Percentiles rank a stretch among this genome's conserved stretches.
Evolutionary conservation across 2,113 vertebrate species (phyloP).

Genomic region (Chionis minor): DNA sequence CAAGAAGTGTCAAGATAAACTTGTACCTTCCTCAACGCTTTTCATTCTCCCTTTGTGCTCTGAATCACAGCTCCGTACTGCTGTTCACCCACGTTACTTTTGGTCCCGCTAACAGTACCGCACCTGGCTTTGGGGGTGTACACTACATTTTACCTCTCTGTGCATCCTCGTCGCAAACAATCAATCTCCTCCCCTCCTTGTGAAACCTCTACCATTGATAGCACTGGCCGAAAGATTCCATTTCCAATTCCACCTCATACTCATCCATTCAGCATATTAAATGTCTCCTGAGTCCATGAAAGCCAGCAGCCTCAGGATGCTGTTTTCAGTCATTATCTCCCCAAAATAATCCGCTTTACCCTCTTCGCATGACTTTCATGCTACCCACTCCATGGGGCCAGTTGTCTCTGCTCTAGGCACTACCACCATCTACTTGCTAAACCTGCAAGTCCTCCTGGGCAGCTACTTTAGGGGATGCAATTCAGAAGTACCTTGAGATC

Average conservation of each 20-base stretch:
- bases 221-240: background rate
- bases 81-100: background rate
- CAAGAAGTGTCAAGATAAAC: background rate
- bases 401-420: background rate
- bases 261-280: background rate
- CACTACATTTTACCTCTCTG: background rate
- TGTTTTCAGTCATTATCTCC: background rate
- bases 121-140: background rate
- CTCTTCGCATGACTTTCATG: background rate
- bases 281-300: background rate
- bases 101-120: background rate
- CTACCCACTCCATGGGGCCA: background rate
- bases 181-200: background rate
- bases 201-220: background rate
- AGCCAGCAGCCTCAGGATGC: background rate
- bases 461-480: background rate
- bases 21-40: background rate
- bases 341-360: background rate
- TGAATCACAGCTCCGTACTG: background rate
- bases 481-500: conserved; percentile 91
- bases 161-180: background rate
- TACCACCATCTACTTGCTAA: background rate
- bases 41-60: background rate
- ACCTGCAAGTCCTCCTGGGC: background rate
- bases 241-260: background rate